These are phyloP conservation scores for Syrmaticus mikado DNA, from an alignment of 2,113 vertebrate species.

Conservation along the genomic window DNA sequence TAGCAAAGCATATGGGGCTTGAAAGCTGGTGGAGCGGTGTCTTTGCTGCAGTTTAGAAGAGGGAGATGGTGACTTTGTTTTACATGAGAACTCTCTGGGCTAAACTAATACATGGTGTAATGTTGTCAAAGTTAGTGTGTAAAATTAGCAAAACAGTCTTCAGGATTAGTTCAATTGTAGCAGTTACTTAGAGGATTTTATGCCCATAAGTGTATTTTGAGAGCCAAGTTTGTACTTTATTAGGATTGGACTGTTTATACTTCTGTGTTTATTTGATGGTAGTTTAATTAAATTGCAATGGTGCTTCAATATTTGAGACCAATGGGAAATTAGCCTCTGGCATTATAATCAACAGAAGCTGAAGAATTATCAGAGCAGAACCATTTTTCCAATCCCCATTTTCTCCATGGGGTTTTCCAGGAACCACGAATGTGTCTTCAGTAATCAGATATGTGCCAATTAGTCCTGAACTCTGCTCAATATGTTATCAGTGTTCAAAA, in stretches of 20 bases:
- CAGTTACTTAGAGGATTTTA: neutral
- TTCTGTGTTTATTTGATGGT: neutral
- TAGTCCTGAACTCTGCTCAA: neutral
- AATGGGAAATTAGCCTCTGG: neutral
- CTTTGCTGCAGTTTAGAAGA: neutral
- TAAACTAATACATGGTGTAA: neutral
- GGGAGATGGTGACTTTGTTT: neutral
- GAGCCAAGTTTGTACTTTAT: neutral
- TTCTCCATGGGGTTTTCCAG: neutral
- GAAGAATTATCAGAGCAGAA: neutral
- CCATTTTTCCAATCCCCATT: neutral
- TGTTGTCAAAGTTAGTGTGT: neutral
- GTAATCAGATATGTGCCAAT: neutral
- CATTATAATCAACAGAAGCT: neutral
- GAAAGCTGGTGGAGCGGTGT: neutral
- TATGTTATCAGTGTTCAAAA: neutral
- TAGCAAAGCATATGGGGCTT: neutral
- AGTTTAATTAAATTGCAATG: neutral
- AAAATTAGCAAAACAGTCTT: neutral
- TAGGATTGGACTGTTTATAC: neutral
- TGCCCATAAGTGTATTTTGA: neutral
- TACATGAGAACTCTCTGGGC: neutral
- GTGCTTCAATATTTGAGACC: neutral
- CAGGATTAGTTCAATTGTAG: neutral
- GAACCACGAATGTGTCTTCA: neutral